phyloP scores from a whole-genome alignment of 2,797 vertebrate genomes.

The Taenioides sp. region DNA sequence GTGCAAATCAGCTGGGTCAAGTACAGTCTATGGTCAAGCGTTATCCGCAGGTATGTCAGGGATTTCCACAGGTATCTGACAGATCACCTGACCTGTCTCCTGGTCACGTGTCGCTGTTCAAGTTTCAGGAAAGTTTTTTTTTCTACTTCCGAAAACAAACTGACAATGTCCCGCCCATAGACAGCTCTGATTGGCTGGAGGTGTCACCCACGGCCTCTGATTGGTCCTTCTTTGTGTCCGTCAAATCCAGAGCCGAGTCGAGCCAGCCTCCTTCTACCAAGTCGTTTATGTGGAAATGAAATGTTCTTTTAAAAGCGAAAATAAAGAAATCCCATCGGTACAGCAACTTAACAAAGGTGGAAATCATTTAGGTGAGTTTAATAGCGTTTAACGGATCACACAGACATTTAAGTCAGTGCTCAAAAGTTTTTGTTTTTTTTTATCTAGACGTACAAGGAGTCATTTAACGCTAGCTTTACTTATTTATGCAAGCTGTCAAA shows the following conservation, averaged over 20 bases:
- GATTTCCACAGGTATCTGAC: constrained; percentile 51
- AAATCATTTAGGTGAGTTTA: constrained; percentile 63
- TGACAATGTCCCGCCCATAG: constrained; percentile 49
- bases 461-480: constrained; percentile 61
- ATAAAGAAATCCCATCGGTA: constrained; percentile 5
- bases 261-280: constrained; percentile 61
- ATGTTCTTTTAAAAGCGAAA: constrained; percentile 31
- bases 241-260: constrained; percentile 24
- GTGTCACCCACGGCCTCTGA: not conserved
- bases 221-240: constrained; percentile 45
- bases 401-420: constrained; percentile 3
- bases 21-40: too few species aligned
- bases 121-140: constrained; percentile 79
- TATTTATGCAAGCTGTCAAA: constrained; percentile 44
- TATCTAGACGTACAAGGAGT: constrained; percentile 55
- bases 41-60: constrained; percentile 30
- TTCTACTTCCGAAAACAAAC: constrained; percentile 40
- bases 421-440: constrained; percentile 4
- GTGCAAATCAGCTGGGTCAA: too few species aligned
- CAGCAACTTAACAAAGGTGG: constrained; percentile 3
- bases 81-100: constrained; percentile 74
- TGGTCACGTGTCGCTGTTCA: constrained; percentile 77
- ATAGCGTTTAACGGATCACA: not conserved
- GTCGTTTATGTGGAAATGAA: constrained; percentile 57
- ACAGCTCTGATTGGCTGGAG: constrained; percentile 43